These are phyloP conservation scores for Drosophila macrospina DNA, from an alignment of 2,888 invertebrate species.

Conservation along the genomic window DNA sequence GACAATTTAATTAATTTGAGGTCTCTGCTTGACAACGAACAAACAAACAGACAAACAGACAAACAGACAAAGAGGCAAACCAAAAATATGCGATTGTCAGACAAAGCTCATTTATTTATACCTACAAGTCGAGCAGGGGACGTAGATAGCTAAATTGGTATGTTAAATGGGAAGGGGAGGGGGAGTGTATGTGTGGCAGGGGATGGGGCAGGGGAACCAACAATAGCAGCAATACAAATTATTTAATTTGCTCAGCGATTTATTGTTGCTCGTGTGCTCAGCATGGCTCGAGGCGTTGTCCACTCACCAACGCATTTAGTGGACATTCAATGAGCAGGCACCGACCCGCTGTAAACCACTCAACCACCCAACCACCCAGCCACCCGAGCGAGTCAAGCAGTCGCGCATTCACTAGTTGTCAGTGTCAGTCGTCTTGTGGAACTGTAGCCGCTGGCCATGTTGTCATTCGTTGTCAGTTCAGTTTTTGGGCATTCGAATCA, in stretches of 20 bases:
- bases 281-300: conserved; percentile 23
- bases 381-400: conserved; percentile 22
- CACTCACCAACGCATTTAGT: conserved; percentile 21
- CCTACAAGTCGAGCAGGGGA: neutral
- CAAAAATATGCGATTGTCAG: conserved; percentile 20
- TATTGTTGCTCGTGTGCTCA: conserved; percentile 20
- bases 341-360: neutral
- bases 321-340: conserved; percentile 14
- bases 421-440: conserved; percentile 24
- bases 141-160: neutral
- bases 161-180: neutral
- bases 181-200: too few relatives aligned
- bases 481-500: conserved; percentile 61
- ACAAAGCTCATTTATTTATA: conserved; percentile 12
- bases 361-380: conserved; percentile 14
- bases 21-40: conserved; percentile 26
- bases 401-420: conserved; percentile 54
- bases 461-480: conserved; percentile 48
- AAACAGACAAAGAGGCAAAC: too few relatives aligned
- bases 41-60: too few relatives aligned
- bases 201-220: too few relatives aligned
- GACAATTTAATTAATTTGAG: conserved; percentile 75
- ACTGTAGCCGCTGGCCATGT: conserved; percentile 29
- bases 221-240: conserved; percentile 71
- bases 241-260: conserved; percentile 67